Evolutionary conservation across 2,888 invertebrate species (phyloP).

Genomic region (Tipula vernalis): DNA sequence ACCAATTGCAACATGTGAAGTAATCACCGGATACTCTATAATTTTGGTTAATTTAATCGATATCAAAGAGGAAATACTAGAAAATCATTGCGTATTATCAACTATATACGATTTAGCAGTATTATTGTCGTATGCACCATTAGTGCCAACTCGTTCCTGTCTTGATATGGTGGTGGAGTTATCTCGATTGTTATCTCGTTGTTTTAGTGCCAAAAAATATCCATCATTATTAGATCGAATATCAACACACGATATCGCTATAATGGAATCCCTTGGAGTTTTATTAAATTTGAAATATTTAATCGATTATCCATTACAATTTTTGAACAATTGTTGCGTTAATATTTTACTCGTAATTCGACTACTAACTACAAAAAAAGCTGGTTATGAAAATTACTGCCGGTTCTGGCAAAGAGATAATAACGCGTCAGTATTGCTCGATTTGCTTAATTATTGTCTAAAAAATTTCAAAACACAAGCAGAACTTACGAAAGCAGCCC

Average conservation of each 20-base stretch:
- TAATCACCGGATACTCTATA: constrained; percentile 16
- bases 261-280: constrained; percentile 14
- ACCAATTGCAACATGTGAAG: constrained; percentile 14
- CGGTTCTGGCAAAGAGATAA: background rate
- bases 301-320: background rate
- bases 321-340: background rate
- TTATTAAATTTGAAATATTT: constrained; percentile 14
- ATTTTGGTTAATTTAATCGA: constrained; percentile 16
- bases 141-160: constrained; percentile 19
- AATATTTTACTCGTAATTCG: background rate
- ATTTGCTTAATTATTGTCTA: background rate
- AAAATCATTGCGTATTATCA: background rate
- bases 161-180: constrained; percentile 25
- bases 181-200: constrained; percentile 26
- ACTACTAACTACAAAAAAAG: background rate
- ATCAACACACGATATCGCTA: constrained; percentile 26
- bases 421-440: background rate
- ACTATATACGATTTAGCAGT: background rate
- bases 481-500: background rate
- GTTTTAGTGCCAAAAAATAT: constrained; percentile 20
- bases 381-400: background rate
- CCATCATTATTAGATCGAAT: constrained; percentile 23
- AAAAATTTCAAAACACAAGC: background rate
- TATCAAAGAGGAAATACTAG: constrained; percentile 9
- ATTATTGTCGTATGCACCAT: constrained; percentile 22